Evolutionary conservation across 35 echinoderm and acorn worm species (phyloP).

Genomic region (Anneissia japonica): DNA sequence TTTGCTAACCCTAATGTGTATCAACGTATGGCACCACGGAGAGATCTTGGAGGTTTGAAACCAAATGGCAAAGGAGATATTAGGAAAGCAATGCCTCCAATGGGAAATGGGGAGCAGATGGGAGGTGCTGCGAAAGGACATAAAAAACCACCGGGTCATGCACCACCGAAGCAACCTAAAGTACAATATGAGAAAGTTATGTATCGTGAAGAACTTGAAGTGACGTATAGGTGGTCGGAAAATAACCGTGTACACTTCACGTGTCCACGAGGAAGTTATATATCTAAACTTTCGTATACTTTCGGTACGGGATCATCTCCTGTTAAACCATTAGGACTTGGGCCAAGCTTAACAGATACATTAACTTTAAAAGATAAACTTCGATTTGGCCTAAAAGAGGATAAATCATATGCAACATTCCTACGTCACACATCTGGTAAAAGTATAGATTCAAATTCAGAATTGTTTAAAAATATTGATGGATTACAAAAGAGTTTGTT

Average conservation of each 20-base stretch:
- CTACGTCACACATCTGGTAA: constrained; percentile 10
- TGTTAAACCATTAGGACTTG: constrained; percentile 51
- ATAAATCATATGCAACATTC: constrained; percentile 7
- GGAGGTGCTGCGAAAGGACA: neutral
- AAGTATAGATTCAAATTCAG: constrained; percentile 6
- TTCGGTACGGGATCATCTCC: constrained; percentile 75
- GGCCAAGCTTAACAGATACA: constrained; percentile 31
- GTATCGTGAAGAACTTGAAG: constrained; percentile 52
- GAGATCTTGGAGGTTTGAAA: neutral
- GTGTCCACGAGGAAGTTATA: constrained; percentile 82
- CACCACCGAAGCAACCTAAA: constrained; percentile 64
- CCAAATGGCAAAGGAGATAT: neutral
- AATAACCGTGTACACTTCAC: constrained; percentile 88
- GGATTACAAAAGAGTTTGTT: constrained; percentile 36
- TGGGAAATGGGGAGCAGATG: neutral
- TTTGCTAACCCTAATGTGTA: neutral
- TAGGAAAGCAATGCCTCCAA: neutral
- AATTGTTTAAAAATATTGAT: constrained; percentile 17
- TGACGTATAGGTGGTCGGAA: constrained; percentile 85
- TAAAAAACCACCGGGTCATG: neutral
- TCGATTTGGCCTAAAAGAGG: constrained; percentile 50
- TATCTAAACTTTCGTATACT: constrained; percentile 64
- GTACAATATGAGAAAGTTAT: constrained; percentile 70
- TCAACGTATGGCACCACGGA: neutral
- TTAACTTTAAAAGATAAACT: constrained; percentile 68